phyloP scores from a whole-genome alignment of 2,888 invertebrate genomes.

The Tortricodes alternella region DNA sequence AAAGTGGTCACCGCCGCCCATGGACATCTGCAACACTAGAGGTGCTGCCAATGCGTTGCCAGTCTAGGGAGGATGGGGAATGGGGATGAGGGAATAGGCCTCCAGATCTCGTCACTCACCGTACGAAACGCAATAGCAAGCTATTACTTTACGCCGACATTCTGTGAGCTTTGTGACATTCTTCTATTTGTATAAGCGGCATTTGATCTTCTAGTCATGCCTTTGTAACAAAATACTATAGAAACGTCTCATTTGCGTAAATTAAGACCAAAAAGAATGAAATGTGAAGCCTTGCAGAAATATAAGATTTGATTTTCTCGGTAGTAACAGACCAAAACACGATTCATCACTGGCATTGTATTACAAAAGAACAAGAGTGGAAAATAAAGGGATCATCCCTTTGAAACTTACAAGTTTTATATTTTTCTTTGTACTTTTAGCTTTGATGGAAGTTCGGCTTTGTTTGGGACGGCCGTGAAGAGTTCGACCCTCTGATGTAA shows the following conservation, averaged over 20 bases:
- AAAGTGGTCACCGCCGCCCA: no score
- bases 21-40: no score
- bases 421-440: slow-evolving; percentile 65
- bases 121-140: no score
- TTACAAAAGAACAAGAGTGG: slow-evolving; percentile 57
- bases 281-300: slow-evolving; percentile 17
- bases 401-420: slow-evolving; percentile 71
- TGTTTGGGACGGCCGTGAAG: slow-evolving; percentile 49
- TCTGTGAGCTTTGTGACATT: no score
- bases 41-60: no score
- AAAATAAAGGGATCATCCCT: slow-evolving; percentile 67
- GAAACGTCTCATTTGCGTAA: slow-evolving; percentile 5
- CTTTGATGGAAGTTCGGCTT: slow-evolving; percentile 68
- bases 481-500: slow-evolving; percentile 24
- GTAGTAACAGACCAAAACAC: slow-evolving; percentile 37
- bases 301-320: slow-evolving; percentile 10
- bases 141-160: no score
- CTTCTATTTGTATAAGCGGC: no score
- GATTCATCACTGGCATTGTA: slow-evolving; percentile 57
- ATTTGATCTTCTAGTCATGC: no score
- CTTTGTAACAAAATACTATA: slow-evolving; percentile 1
- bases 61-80: no score
- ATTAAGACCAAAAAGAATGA: slow-evolving; percentile 12
- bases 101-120: no score
- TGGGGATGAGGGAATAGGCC: no score